Percentiles rank a stretch among this genome's conserved stretches.
Conservation (phyloP, 2,888 invertebrate genomes). For the Malacosoma neustria region DNA sequence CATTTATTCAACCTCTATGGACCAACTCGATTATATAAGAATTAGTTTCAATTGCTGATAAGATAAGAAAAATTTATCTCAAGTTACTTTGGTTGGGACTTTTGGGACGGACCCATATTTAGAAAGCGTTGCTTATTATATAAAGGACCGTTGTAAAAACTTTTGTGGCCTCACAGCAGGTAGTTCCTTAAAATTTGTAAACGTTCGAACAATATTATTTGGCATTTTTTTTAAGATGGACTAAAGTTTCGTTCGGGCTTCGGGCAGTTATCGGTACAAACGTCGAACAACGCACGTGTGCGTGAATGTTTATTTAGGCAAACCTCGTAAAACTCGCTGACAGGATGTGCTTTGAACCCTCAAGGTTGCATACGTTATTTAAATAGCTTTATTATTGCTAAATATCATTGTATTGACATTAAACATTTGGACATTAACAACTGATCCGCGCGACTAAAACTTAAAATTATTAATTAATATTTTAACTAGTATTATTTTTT, state of each 20-base stretch:
- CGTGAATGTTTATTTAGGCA: slow-evolving; percentile 65
- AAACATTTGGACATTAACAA: slow-evolving; percentile 2
- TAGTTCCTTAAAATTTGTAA: no score
- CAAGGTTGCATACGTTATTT: slow-evolving; percentile 61
- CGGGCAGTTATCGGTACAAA: no score
- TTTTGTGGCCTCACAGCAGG: slow-evolving; percentile 46
- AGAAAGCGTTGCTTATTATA: slow-evolving; percentile 39
- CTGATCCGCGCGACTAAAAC: not conserved
- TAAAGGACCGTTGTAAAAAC: slow-evolving; percentile 44
- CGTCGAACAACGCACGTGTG: slow-evolving; percentile 58
- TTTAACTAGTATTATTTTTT: not conserved
- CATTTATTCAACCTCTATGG: no score
- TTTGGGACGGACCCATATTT: slow-evolving; percentile 42
- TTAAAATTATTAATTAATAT: not conserved
- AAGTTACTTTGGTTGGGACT: slow-evolving; percentile 32
- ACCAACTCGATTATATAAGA: no score
- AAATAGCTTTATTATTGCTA: slow-evolving; percentile 23
- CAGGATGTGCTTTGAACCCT: slow-evolving; percentile 67
- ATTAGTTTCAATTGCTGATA: slow-evolving; percentile 39
- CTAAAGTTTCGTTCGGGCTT: no score
- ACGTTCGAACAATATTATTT: slow-evolving; percentile 8
- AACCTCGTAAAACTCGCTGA: slow-evolving; percentile 57
- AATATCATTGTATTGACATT: slow-evolving; percentile 6
- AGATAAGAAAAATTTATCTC: slow-evolving; percentile 55
- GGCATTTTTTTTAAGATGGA: slow-evolving; percentile 32